Base-by-base conservation (phyloP, 2,113 vertebrate genomes). In the Xiphorhynchus elegans region DNA sequence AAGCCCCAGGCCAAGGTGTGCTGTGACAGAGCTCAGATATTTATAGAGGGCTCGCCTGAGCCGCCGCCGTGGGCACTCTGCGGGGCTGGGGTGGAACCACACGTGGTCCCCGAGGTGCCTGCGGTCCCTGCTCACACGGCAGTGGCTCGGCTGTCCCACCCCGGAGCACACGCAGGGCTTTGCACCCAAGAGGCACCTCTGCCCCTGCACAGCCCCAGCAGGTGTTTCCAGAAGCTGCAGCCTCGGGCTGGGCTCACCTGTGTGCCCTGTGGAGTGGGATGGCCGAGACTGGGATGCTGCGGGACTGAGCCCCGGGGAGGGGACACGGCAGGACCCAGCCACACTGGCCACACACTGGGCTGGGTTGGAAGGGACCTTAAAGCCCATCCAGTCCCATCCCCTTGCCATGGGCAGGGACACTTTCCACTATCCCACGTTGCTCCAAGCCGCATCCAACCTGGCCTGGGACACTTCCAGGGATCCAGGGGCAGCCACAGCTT, bases 101-200 rank as follows among this genome's bases (percentile, higher is more conserved):
- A 0, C 2, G 25, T 6, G 60, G 5, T 9, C 80, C 17, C 39
- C 2, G 0, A 5, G 46, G 6, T 0, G 11, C 4, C 4, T 21
- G 66, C 1, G 10, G 50, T 21, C 6, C 84, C 44, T 1, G 26
- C 70, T 89, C 46, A 20, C 53, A n/a, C 9, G 8, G 64, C 73
- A 17, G 60, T 59, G 72, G 53, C 73, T 24, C 64, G 18, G 40
- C 40, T 42, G 40, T 42, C 40, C 40, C 14, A 6, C 40, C 14
- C 40, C 40, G 13, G 40, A 40, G 40, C 40, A 40, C 62, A 31
- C 39, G 25, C 47, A 23, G 47, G 53, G 40, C 10, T 40, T 66
- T 17, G 68, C 29, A n/a, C 15, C 55, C 7, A 8, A 23, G 19
- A 13, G 1, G 13, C 47, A 21, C 59, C 42, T 4, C 66, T 7